These are phyloP conservation scores for Epistrophe eligans DNA, from an alignment of 2,888 invertebrate species.

Conservation along the genomic window DNA sequence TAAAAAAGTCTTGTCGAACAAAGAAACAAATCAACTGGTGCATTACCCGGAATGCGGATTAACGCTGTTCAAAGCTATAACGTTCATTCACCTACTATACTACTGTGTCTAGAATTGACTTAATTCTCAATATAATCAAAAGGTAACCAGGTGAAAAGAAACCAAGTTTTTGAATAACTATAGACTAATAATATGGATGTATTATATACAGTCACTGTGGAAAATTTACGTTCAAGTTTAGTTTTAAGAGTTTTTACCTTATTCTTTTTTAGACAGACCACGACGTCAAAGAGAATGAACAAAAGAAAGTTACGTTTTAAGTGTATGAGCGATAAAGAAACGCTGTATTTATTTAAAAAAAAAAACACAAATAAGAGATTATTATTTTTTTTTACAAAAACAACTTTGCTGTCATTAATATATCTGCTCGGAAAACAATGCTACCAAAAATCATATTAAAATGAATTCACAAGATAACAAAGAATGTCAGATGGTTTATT, in stretches of 20 bases:
- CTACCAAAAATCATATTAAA: too few species aligned
- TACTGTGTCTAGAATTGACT: conserved; percentile 44
- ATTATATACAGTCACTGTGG: not conserved
- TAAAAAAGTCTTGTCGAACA: conserved; percentile 44
- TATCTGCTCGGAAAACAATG: too few species aligned
- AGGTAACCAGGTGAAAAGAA: conserved; percentile 62
- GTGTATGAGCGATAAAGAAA: too few species aligned
- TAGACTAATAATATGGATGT: conserved; percentile 3
- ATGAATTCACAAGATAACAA: too few species aligned
- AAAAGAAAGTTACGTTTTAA: too few species aligned
- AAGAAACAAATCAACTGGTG: conserved; percentile 68
- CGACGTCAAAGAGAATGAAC: too few species aligned
- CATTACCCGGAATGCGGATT: conserved; percentile 70
- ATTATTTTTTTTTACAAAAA: too few species aligned
- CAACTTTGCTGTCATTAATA: too few species aligned
- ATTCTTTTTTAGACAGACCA: too few species aligned
- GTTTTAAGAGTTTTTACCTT: not conserved
- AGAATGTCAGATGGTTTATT: too few species aligned
- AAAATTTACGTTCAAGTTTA: not conserved
- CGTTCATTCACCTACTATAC: conserved; percentile 63
- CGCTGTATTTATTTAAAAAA: too few species aligned
- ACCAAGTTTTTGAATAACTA: conserved; percentile 39
- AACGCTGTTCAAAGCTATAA: conserved; percentile 46
- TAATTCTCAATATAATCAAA: conserved; percentile 44
- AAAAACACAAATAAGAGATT: too few species aligned